A percentile compares a stretch with the other conserved stretches of the same genome.
These are phyloP conservation scores for Okamejei kenojei DNA, from an alignment of 2,797 vertebrate genomes.

Conservation along the genomic window DNA sequence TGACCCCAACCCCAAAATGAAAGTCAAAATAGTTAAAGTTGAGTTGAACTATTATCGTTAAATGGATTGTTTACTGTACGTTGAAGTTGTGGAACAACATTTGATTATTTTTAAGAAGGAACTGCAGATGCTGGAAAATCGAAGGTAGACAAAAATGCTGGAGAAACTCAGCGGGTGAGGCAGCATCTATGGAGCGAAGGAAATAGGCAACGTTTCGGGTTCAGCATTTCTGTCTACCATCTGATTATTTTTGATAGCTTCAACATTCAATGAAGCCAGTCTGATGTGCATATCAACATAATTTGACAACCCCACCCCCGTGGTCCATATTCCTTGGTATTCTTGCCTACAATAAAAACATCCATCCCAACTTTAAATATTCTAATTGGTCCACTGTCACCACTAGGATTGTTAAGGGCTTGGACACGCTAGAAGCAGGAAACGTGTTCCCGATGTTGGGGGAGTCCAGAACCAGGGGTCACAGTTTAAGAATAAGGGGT, in stretches of 20 bases:
- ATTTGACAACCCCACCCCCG: neutral
- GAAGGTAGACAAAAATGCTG: too few species aligned
- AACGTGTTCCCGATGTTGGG: too few species aligned
- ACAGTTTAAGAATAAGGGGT: too few species aligned
- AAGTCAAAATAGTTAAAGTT: neutral
- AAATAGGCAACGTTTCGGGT: too few species aligned
- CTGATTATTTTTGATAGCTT: neutral
- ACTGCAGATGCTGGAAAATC: too few species aligned
- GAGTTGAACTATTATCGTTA: neutral
- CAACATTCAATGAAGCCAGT: neutral
- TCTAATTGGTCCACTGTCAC: neutral
- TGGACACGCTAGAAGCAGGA: too few species aligned
- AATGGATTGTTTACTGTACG: neutral
- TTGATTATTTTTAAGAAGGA: neutral
- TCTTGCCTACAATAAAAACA: neutral
- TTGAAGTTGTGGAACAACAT: neutral
- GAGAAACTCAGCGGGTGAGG: too few species aligned
- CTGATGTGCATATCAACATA: neutral
- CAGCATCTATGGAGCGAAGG: too few species aligned
- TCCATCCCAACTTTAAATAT: neutral
- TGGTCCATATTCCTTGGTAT: neutral
- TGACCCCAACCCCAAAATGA: neutral
- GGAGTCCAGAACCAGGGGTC: too few species aligned
- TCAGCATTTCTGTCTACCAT: too few species aligned
- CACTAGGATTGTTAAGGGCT: too few species aligned